These are phyloP conservation scores for Drosophila kurseongensis DNA, from an alignment of 1,140 invertebrate species.

Conservation along the genomic window DNA sequence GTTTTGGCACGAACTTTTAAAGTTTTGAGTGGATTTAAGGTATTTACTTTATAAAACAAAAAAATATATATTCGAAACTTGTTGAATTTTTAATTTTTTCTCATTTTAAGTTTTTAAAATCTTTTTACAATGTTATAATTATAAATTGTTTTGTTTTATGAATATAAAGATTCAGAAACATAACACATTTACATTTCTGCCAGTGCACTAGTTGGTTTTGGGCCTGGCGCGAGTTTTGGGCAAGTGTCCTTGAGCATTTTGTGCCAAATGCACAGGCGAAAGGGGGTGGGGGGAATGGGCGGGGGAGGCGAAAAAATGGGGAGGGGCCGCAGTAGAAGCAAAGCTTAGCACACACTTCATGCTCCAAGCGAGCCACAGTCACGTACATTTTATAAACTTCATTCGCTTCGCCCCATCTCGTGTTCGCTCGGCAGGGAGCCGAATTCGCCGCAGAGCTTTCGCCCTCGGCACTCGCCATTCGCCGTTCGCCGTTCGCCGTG, in stretches of 20 bases:
- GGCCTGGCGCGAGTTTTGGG: slow-evolving; percentile 37
- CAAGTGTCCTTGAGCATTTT: slow-evolving; percentile 77
- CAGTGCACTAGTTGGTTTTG: slow-evolving; percentile 15
- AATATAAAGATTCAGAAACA: too few relatives aligned
- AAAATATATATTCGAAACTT: too few relatives aligned
- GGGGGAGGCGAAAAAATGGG: neutral
- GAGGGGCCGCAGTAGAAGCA: slow-evolving; percentile 29
- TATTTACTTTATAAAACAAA: too few relatives aligned
- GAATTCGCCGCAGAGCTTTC: slow-evolving; percentile 47
- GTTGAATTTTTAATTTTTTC: too few relatives aligned
- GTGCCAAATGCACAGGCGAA: slow-evolving; percentile 63
- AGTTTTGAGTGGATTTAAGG: too few relatives aligned
- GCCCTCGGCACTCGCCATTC: neutral
- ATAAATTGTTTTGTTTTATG: neutral
- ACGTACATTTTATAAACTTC: slow-evolving; percentile 80
- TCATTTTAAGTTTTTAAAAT: neutral
- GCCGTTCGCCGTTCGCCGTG: slow-evolving; percentile 8
- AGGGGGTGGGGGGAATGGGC: too few relatives aligned
- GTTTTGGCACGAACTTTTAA: too few relatives aligned
- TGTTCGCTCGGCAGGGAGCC: slow-evolving; percentile 3
- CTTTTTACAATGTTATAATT: neutral
- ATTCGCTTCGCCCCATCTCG: slow-evolving; percentile 29
- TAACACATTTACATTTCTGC: neutral
- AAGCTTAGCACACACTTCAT: slow-evolving; percentile 80
- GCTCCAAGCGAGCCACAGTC: slow-evolving; percentile 73